Evolutionary conservation across 2,888 invertebrate species (phyloP).

Genomic region (Gerosis bhagava): DNA sequence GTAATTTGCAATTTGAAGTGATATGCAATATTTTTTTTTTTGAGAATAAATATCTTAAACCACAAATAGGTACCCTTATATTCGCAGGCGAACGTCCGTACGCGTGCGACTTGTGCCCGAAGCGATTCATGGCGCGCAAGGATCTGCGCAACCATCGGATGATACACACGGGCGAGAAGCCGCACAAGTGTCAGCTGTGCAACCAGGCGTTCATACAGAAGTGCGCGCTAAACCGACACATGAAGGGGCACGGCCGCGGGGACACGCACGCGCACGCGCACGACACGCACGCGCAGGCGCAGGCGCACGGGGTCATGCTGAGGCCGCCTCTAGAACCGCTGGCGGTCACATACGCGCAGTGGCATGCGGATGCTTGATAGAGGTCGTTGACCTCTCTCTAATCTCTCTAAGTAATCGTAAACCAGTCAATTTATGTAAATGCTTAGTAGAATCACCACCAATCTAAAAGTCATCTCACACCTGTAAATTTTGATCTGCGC

Average conservation of each 20-base stretch:
- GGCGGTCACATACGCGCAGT: neutral
- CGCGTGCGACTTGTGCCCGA: conserved; percentile 93
- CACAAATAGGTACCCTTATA: too few species aligned
- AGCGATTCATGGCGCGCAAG: conserved; percentile 95
- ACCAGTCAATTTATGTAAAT: too few species aligned
- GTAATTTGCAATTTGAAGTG: too few species aligned
- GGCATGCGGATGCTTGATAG: conserved; percentile 2
- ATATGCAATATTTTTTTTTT: neutral
- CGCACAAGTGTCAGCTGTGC: conserved; percentile 94
- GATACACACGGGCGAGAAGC: conserved; percentile 95
- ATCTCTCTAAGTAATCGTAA: too few species aligned
- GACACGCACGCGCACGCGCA: conserved; percentile 27
- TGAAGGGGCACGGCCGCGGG: conserved; percentile 83
- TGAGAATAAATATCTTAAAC: too few species aligned
- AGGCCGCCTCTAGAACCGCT: too few species aligned
- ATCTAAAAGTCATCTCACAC: too few species aligned
- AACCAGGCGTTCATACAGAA: conserved; percentile 95
- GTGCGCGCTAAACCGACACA: conserved; percentile 96
- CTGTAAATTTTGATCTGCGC: too few species aligned
- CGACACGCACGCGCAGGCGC: too few species aligned
- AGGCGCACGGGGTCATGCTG: conserved; percentile 6
- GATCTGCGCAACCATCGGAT: conserved; percentile 95
- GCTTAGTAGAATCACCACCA: too few species aligned
- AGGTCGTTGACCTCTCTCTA: too few species aligned
- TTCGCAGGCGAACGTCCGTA: conserved; percentile 90